phyloP scores from a whole-genome alignment of 1,140 invertebrate genomes.

The Solenopsis fugax region DNA sequence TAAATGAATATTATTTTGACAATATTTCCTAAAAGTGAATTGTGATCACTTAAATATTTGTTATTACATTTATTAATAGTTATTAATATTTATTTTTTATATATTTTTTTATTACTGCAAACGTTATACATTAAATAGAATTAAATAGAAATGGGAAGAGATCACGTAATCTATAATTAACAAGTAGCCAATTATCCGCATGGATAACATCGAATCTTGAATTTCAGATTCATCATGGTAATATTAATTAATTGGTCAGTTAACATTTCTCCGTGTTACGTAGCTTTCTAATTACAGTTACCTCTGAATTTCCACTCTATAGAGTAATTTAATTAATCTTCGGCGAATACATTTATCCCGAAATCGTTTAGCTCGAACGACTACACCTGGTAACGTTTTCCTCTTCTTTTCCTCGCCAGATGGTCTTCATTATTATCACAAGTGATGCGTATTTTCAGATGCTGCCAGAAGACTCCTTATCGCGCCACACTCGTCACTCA shows the following conservation, averaged over 20 bases:
- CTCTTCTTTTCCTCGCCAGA: not conserved
- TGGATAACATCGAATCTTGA: not conserved
- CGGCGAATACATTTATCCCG: not conserved
- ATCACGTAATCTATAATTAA: not conserved
- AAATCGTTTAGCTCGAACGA: slow-evolving; percentile 12
- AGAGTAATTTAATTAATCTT: slow-evolving; percentile 18
- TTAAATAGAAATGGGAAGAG: not conserved
- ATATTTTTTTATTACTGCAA: not conserved
- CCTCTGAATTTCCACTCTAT: not conserved
- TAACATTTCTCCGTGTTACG: slow-evolving; percentile 7
- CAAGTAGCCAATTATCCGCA: slow-evolving; percentile 7
- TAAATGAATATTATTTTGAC: slow-evolving; percentile 2
- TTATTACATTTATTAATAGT: too few relatives aligned
- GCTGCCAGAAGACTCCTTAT: slow-evolving; percentile 41
- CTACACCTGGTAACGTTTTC: not conserved
- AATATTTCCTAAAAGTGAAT: not conserved
- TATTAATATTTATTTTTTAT: not conserved
- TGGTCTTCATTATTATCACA: slow-evolving; percentile 45
- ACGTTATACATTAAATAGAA: not conserved
- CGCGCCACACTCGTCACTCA: slow-evolving; percentile 22
- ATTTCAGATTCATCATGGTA: not conserved
- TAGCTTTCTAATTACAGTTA: slow-evolving; percentile 16
- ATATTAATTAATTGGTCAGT: slow-evolving; percentile 30
- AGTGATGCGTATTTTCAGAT: not conserved
- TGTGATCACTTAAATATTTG: not conserved